These are phyloP conservation scores for Tylochromis polylepis DNA, from an alignment of 2,113 vertebrate species.

Conservation along the genomic window DNA sequence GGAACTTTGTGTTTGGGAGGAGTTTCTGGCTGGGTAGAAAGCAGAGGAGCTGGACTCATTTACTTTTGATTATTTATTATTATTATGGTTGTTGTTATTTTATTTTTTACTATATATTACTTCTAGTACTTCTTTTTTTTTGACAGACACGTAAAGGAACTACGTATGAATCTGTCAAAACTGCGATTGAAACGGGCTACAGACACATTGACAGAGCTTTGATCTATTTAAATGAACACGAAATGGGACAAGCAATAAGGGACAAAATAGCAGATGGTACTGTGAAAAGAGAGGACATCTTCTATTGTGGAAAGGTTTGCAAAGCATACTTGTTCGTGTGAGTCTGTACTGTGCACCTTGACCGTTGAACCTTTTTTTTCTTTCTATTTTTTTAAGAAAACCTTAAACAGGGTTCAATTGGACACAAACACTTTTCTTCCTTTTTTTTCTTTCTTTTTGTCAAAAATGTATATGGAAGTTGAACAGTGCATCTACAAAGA, in stretches of 20 bases:
- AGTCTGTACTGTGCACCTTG: neutral
- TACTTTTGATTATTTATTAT: neutral
- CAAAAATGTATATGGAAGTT: neutral
- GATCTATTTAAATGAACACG: slow-evolving; percentile 84
- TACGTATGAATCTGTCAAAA: slow-evolving; percentile 75
- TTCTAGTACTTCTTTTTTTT: neutral
- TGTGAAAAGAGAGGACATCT: slow-evolving; percentile 85
- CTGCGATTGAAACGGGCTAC: slow-evolving; percentile 85
- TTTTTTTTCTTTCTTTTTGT: neutral
- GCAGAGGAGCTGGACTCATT: neutral
- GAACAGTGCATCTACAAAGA: neutral
- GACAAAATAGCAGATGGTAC: slow-evolving; percentile 87
- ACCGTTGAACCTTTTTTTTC: neutral
- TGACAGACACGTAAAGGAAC: slow-evolving; percentile 75
- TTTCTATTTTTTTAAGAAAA: neutral
- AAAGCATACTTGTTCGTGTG: neutral
- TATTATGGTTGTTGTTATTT: neutral
- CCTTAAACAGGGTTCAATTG: neutral
- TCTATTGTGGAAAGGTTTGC: slow-evolving; percentile 90
- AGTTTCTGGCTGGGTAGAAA: neutral
- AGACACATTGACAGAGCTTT: slow-evolving; percentile 87
- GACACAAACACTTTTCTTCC: neutral
- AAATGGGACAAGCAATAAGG: slow-evolving; percentile 85
- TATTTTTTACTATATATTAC: neutral
- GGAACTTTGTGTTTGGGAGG: slow-evolving; percentile 21